These are phyloP conservation scores for Acanthurus tractus DNA, from an alignment of 2,797 vertebrate genomes.

Conservation along the genomic window DNA sequence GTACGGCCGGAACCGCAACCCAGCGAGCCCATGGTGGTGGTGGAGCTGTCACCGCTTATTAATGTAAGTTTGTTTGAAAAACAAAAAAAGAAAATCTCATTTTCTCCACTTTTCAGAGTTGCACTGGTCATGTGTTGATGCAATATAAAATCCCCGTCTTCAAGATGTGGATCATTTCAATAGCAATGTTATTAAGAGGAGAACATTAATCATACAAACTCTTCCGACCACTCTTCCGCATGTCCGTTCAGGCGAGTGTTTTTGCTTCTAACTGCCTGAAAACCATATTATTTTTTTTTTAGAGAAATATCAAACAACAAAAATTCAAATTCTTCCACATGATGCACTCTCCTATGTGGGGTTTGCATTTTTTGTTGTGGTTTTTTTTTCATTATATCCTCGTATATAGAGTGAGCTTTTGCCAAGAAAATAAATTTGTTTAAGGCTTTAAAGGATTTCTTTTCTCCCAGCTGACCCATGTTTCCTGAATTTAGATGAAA, in stretches of 20 bases:
- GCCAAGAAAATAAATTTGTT: constrained; percentile 33
- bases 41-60: constrained; percentile 92
- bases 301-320: neutral
- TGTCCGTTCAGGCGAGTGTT: neutral
- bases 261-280: neutral
- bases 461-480: constrained; percentile 53
- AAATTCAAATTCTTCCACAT: constrained; percentile 25
- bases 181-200: neutral
- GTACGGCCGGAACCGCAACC: constrained; percentile 93
- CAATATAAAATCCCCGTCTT: neutral
- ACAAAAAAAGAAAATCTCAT: neutral
- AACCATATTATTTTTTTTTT: neutral
- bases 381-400: constrained; percentile 22
- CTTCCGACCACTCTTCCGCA: neutral
- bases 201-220: neutral
- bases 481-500: constrained; percentile 59
- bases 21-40: constrained; percentile 92
- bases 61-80: constrained; percentile 83
- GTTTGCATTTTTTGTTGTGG: constrained; percentile 18
- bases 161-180: neutral
- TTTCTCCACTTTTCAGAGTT: neutral
- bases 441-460: constrained; percentile 50
- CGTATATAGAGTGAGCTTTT: constrained; percentile 23
- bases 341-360: constrained; percentile 38
- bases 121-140: neutral